Percentiles rank a stretch among this genome's conserved stretches.
Conservation (phyloP, 2,888 invertebrate species). For the Drosophila affinis region DNA sequence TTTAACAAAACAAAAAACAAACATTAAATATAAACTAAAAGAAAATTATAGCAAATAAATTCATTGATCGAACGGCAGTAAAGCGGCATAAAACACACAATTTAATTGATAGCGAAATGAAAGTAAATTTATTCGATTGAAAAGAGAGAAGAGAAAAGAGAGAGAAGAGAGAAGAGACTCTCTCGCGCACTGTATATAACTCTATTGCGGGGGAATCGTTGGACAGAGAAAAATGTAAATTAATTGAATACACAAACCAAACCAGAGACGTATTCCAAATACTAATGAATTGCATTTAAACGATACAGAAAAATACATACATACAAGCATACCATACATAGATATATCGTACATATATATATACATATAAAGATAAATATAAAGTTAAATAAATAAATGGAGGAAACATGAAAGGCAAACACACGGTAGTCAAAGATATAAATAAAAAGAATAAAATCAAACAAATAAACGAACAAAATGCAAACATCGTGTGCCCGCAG, state of each 20-base stretch:
- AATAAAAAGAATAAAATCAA: conserved; percentile 36
- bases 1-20: conserved; percentile 31
- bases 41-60: conserved; percentile 43
- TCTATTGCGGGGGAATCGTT: conserved; percentile 51
- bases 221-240: conserved; percentile 68
- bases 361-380: conserved; percentile 32
- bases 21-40: conserved; percentile 35
- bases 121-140: conserved; percentile 42
- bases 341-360: conserved; percentile 13
- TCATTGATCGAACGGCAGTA: conserved; percentile 23
- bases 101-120: conserved; percentile 51
- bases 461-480: conserved; percentile 38
- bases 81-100: conserved; percentile 23
- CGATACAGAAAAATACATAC: conserved; percentile 41
- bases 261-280: conserved; percentile 64
- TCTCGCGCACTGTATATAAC: conserved; percentile 65
- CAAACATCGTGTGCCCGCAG: conserved; percentile 40
- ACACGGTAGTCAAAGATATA: conserved; percentile 41
- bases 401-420: conserved; percentile 21
- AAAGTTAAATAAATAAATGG: conserved; percentile 30
- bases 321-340: neutral
- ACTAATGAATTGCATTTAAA: conserved; percentile 73
- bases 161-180: neutral
- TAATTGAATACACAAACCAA: conserved; percentile 56
- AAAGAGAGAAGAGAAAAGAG: no score